A percentile compares a stretch with the other conserved stretches of the same genome.
These are phyloP conservation scores for Akabosia matsudoensis DNA, from an alignment of 1,140 invertebrate species.

Conservation along the genomic window DNA sequence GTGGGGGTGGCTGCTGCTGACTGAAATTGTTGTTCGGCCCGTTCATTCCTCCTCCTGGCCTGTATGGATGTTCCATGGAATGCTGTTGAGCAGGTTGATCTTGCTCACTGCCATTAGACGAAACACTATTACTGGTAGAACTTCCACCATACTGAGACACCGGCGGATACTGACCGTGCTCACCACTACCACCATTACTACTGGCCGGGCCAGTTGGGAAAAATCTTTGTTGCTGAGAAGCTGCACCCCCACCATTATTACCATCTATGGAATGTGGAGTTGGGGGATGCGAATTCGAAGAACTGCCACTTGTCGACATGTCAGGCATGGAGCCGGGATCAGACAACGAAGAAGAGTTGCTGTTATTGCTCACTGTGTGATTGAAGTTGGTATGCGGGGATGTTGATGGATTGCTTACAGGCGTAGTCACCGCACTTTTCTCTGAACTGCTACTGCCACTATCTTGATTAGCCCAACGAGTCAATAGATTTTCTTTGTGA, in stretches of 20 bases:
- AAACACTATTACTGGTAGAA: background rate
- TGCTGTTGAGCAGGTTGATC: background rate
- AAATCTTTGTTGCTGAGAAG: conserved; percentile 4
- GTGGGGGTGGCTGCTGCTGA: conserved; percentile 28
- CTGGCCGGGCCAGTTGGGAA: conserved; percentile 13
- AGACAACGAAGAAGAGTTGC: background rate
- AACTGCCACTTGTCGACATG: conserved; percentile 24
- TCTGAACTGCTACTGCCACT: conserved; percentile 4
- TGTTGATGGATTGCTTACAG: conserved; percentile 1
- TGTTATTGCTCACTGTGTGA: background rate
- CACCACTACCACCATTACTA: background rate
- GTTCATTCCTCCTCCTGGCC: background rate
- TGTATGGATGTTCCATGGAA: conserved; percentile 16
- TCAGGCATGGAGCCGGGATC: conserved; percentile 6
- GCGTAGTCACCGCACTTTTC: background rate
- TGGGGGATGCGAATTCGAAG: conserved; percentile 14
- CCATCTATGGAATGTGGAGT: conserved; percentile 18
- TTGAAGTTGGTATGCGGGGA: conserved; percentile 20
- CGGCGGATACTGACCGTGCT: background rate
- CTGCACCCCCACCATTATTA: background rate
- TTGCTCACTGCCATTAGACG: background rate
- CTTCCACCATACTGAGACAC: conserved; percentile 1
- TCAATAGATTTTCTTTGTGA: conserved; percentile 70
- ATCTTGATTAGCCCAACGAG: conserved; percentile 67
- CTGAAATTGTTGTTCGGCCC: background rate